phyloP scores from a whole-genome alignment of 2,113 vertebrate genomes.

The Alces alces region DNA sequence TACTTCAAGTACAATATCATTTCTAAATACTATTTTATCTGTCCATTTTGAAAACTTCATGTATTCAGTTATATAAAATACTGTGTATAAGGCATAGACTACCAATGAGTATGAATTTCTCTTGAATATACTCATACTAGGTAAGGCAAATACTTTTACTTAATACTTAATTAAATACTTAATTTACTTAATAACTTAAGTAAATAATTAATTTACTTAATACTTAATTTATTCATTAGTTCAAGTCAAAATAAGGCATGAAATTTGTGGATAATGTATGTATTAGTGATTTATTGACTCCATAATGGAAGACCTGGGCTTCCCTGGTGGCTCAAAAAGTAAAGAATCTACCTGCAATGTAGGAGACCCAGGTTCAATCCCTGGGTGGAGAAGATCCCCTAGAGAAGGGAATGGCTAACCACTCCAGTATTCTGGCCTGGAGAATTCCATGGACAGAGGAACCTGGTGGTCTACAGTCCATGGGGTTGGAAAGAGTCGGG shows the following conservation, averaged over 20 bases:
- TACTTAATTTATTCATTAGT: neutral
- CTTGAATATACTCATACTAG: neutral
- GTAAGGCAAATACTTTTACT: neutral
- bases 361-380: neutral
- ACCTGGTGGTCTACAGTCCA: neutral
- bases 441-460: neutral
- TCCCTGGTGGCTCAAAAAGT: neutral
- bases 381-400: neutral
- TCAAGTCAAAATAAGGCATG: neutral
- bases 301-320: neutral
- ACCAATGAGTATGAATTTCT: neutral
- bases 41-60: neutral
- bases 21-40: constrained; percentile 1
- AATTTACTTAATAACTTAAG: no score
- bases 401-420: neutral
- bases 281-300: constrained; percentile 4
- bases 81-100: neutral
- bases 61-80: neutral
- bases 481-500: neutral
- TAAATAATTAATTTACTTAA: no score
- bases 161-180: no score
- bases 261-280: neutral
- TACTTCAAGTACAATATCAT: neutral
- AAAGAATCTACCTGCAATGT: neutral
- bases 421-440: neutral